Conservation (phyloP, 2,113 vertebrate genomes). For the Strix aluco region DNA sequence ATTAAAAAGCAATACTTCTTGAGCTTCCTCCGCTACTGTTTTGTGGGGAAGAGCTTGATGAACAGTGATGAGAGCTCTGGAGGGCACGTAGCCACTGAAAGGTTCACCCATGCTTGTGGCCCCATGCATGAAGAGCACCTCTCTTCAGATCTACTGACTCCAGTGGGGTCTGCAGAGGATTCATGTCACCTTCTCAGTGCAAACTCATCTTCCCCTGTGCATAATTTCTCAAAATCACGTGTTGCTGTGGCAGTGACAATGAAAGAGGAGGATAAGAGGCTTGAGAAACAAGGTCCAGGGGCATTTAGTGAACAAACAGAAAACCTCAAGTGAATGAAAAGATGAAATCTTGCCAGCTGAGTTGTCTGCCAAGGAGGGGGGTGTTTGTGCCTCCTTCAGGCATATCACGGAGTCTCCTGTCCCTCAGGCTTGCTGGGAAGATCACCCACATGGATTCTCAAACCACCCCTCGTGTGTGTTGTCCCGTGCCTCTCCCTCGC, state of each 20-base stretch:
- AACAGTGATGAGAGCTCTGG: background rate
- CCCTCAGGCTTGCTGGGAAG: background rate
- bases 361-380: background rate
- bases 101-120: background rate
- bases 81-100: background rate
- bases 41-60: background rate
- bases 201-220: background rate
- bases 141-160: background rate
- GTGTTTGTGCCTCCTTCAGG: background rate
- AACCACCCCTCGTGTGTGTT: background rate
- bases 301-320: background rate
- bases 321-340: background rate
- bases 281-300: background rate
- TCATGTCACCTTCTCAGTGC: background rate
- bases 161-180: background rate
- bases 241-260: background rate
- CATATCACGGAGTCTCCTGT: background rate
- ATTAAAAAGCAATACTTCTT: background rate
- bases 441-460: slow-evolving; percentile 25
- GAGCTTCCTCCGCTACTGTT: background rate
- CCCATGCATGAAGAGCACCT: background rate
- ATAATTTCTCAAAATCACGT: background rate
- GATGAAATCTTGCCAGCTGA: background rate
- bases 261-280: background rate
- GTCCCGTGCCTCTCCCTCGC: slow-evolving; percentile 22